These are phyloP conservation scores for Drosophila albomicans DNA, from an alignment of 1,140 invertebrate genomes.

Conservation along the genomic window DNA sequence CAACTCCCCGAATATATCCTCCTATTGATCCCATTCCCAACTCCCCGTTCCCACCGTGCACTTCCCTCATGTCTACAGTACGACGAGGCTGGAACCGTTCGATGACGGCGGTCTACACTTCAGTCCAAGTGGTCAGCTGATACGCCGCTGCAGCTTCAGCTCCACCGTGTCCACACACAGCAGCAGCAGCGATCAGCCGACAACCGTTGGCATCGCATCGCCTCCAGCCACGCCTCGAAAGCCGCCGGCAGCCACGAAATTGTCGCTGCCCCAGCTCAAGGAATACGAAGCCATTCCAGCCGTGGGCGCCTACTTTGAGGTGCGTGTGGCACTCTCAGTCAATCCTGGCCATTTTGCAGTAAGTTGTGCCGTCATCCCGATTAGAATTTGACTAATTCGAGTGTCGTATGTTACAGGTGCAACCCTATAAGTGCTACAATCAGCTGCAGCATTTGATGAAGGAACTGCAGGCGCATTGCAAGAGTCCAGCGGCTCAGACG, in stretches of 20 bases:
- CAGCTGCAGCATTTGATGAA: conserved; percentile 73
- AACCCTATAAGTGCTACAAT: conserved; percentile 80
- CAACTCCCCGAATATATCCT: neutral
- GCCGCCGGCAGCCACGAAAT: neutral
- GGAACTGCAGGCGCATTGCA: conserved; percentile 73
- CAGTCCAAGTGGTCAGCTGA: conserved; percentile 55
- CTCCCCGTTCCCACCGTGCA: neutral
- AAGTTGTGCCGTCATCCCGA: conserved; percentile 8
- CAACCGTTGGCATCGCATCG: conserved; percentile 28
- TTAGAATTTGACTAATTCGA: neutral
- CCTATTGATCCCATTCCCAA: neutral
- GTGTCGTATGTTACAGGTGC: conserved; percentile 50
- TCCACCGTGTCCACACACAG: conserved; percentile 70
- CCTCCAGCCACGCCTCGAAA: conserved; percentile 64
- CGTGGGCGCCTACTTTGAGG: conserved; percentile 73
- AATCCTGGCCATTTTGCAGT: conserved; percentile 81
- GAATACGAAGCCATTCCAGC: conserved; percentile 72
- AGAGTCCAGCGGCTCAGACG: conserved; percentile 33
- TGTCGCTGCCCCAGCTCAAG: conserved; percentile 52
- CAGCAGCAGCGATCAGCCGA: conserved; percentile 56
- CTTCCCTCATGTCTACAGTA: conserved; percentile 35
- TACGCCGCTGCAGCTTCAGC: conserved; percentile 61
- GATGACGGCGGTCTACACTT: conserved; percentile 60
- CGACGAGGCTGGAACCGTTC: conserved; percentile 53
- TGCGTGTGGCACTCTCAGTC: conserved; percentile 70